Base-by-base conservation (phyloP, 1,140 invertebrate species). In the Olivierus martensii region DNA sequence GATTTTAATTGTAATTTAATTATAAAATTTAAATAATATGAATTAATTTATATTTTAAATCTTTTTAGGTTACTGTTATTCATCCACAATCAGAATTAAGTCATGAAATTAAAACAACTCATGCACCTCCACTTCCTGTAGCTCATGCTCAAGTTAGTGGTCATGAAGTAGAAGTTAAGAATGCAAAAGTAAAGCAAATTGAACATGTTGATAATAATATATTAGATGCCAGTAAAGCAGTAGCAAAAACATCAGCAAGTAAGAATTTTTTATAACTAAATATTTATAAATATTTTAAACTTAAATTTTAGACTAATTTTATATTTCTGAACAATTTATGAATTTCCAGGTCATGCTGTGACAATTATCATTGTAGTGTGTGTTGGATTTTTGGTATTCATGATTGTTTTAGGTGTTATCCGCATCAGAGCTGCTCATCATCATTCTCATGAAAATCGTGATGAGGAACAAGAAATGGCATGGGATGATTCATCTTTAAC, bases 401-500 rank as follows among this genome's bases (percentile, higher is more conserved):
- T 89, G 82, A 83, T 86, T 34, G 80, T 87, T 18, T 72, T 89
- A 36, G 85, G 85, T 28, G 79, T 87, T 1, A 76, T 83, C 2
- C 73, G 82, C 17, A 81, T 85, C 22, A 70, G 82, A 46, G 75
- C 79, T 2, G 78, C 77, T 18, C 78, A 81, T 59, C 71, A 76
- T 37, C 69, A 75, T 46, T 65, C 68, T 14, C 67, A 72, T 41
- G 76, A 81, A 45, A 74, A 77, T 35, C 67, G 74, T 21, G 59
- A 66, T 21, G 77, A 80, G 46, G 87, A 91, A 63, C 63, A 65
- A 56, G 89, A 94, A 71, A 92, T 97, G 85, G 88, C 90, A 43
- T 96, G 92, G 92, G 92, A 96, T 71, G 91, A 97, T 71, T 89
- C 87, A 3, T 90, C 89, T 11, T 78, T 97, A 35, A 95, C 89